Base-by-base conservation (phyloP, 2,113 vertebrate genomes). In the Emydocephalus ijimae region DNA sequence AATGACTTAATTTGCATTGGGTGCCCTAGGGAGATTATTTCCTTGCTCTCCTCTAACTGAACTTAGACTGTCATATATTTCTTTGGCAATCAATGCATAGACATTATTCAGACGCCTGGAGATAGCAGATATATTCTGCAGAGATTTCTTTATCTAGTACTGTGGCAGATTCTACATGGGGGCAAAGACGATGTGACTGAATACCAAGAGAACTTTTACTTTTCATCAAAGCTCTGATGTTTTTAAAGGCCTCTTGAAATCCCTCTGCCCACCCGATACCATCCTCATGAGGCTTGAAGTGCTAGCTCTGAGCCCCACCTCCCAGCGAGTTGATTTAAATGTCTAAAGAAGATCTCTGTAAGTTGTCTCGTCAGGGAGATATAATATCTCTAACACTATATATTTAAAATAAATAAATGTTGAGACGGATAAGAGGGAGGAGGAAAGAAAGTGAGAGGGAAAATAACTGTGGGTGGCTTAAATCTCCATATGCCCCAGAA, bases 401-500 rank as follows among this genome's bases (percentile, higher is more conserved):
- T 87, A 10, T 92, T 95, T 95, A 95, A 96, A 94, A 85, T 1
- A 54, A 95, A 91, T 89, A 95, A 95, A 69, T 12, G 89, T 87
- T 91, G 93, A 95, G 90, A 95, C 93, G 95, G 93, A 96, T 96
- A 92, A 92, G 69, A 52, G 54, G 43, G 59, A 64, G 45, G 23
- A 23, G 59, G 87, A 43, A 52, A 10, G 61, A 96, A 91, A 87
- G 94, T 8, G 50, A 87, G 93, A 12, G 54, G 23, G 34, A 90
- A 0, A 0, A 24, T 21, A 10, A 5, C n/a, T 21, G 34, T 0
- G 93, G 95, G 97, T 97, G 97, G 97, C 97, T 98, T 98, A 97
- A 96, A 97, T 97, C 98, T 98, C 98, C 93, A 87, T 96, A 98
- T 98, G 97, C 97, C 97, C 98, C 94, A 96, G 97, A 98, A 98